Evolutionary conservation across 1,140 invertebrate genomes (phyloP).

Genomic region (Plectrocnemia conspersa): DNA sequence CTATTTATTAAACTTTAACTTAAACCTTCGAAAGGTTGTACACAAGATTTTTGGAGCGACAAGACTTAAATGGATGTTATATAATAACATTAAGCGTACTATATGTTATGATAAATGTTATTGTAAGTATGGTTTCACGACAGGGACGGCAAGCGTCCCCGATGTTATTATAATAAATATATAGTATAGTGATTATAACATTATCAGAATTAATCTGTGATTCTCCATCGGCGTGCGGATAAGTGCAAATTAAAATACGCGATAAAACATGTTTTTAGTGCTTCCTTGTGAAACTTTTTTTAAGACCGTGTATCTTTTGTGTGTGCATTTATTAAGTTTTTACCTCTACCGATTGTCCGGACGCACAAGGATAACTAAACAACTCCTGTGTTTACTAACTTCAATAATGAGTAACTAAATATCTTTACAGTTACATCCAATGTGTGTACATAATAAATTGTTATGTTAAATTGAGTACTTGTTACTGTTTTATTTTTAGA

Average conservation of each 20-base stretch:
- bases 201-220: slow-evolving; percentile 5
- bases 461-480: no score
- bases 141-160: slow-evolving; percentile 13
- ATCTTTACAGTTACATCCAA: no score
- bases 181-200: no score
- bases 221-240: not conserved
- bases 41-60: slow-evolving; percentile 34
- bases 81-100: slow-evolving; percentile 35
- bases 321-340: no score
- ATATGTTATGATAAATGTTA: slow-evolving; percentile 27
- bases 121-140: slow-evolving; percentile 26
- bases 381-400: no score
- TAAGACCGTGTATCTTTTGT: no score
- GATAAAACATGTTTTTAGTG: not conserved
- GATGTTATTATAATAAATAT: slow-evolving; percentile 17
- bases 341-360: no score
- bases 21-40: slow-evolving; percentile 35
- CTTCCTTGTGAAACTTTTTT: not conserved
- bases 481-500: no score
- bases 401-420: no score
- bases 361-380: no score
- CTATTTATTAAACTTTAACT: slow-evolving; percentile 31
- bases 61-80: slow-evolving; percentile 36
- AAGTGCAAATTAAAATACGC: not conserved
- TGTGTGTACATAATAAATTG: no score